Percentiles rank a stretch among this genome's conserved stretches.
phyloP scores from a whole-genome alignment of 2,113 vertebrate genomes.

The Chaenogobius annularis region DNA sequence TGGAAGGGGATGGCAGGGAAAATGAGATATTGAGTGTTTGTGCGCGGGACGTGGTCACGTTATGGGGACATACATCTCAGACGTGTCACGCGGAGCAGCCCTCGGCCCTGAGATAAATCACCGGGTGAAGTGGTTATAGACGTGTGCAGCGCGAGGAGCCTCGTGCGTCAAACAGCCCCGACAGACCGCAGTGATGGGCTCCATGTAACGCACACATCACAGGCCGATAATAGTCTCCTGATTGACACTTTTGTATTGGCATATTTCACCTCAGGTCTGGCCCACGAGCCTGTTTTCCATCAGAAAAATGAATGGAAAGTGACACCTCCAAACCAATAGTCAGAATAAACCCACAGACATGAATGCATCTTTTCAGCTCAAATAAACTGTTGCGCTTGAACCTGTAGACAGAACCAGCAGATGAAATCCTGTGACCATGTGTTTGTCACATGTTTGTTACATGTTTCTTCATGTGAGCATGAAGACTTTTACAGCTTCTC shows the following conservation, averaged over 20 bases:
- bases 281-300: background rate
- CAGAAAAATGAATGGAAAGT: background rate
- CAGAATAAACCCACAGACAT: background rate
- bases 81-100: background rate
- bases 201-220: background rate
- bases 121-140: constrained; percentile 5
- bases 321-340: background rate
- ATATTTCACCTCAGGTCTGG: background rate
- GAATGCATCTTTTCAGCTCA: background rate
- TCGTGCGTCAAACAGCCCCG: background rate
- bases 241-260: background rate
- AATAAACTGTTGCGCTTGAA: background rate
- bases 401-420: background rate
- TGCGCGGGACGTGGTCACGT: background rate
- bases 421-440: background rate
- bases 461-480: background rate
- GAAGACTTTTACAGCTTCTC: background rate
- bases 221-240: background rate
- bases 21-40: constrained; percentile 13
- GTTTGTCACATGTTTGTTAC: background rate
- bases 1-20: constrained; percentile 1
- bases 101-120: constrained; percentile 4
- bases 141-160: background rate
- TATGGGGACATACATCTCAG: constrained; percentile 10
- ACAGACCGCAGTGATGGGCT: background rate